A percentile compares a stretch with the other conserved stretches of the same genome.
These are phyloP conservation scores for Xestobium rufovillosum DNA, from an alignment of 2,888 invertebrate species.

Conservation along the genomic window DNA sequence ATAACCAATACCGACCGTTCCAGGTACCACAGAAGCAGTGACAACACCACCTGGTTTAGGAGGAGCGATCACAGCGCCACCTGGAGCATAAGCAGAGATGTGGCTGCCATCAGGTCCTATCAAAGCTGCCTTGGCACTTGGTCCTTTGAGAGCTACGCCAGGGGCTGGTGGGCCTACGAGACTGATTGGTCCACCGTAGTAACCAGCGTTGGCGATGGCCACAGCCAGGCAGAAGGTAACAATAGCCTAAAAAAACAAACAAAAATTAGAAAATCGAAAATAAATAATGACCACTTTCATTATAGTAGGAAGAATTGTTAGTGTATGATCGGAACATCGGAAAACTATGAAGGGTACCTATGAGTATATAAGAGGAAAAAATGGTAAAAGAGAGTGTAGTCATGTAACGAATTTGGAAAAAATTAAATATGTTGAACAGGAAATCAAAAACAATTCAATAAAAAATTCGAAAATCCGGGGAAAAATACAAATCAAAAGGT, in stretches of 20 bases:
- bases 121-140: constrained; percentile 30
- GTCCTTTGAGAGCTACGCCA: constrained; percentile 33
- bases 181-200: constrained; percentile 26
- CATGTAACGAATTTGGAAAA: too few relatives aligned
- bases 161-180: constrained; percentile 34
- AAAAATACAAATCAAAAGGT: too few relatives aligned
- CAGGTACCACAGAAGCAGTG: constrained; percentile 33
- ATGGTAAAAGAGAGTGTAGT: too few relatives aligned
- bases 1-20: constrained; percentile 24
- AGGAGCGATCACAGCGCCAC: constrained; percentile 38
- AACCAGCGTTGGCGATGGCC: constrained; percentile 30
- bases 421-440: too few relatives aligned
- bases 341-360: too few relatives aligned
- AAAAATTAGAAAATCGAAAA: too few relatives aligned
- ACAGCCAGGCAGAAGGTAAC: constrained; percentile 27
- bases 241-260: constrained; percentile 20
- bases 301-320: too few relatives aligned
- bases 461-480: too few relatives aligned
- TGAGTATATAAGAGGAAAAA: too few relatives aligned
- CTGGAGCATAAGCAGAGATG: constrained; percentile 42
- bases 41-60: constrained; percentile 34
- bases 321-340: too few relatives aligned
- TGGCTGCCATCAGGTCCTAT: constrained; percentile 41
- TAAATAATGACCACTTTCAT: too few relatives aligned
- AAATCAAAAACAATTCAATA: too few relatives aligned